Evolutionary conservation across 2,888 invertebrate species (phyloP).

Genomic region (Lampropteryx suffumata): DNA sequence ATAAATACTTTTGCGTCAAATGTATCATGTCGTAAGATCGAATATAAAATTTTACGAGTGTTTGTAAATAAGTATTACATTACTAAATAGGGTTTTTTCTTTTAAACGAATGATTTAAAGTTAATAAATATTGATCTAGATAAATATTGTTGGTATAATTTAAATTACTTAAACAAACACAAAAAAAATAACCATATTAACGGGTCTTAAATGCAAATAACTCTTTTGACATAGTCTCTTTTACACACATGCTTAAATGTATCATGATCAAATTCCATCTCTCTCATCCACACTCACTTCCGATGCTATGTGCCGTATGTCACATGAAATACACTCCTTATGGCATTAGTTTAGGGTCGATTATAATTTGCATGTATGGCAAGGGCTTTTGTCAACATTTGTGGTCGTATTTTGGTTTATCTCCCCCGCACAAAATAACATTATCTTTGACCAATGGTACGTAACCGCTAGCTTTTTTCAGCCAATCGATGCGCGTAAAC

Average conservation of each 20-base stretch:
- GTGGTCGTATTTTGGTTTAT: conserved; percentile 73
- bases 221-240: conserved; percentile 37
- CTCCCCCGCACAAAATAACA: conserved; percentile 76
- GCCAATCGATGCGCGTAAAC: conserved; percentile 66
- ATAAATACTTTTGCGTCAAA: not conserved
- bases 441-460: conserved; percentile 81
- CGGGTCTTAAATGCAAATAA: not conserved
- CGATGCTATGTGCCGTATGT: conserved; percentile 43
- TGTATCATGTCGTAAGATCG: too few relatives aligned
- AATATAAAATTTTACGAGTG: too few relatives aligned
- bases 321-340: conserved; percentile 37
- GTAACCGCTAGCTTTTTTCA: conserved; percentile 63
- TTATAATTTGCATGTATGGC: conserved; percentile 35
- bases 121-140: too few relatives aligned
- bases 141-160: too few relatives aligned
- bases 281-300: conserved; percentile 46
- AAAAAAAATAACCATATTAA: too few relatives aligned
- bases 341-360: conserved; percentile 32
- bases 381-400: conserved; percentile 68
- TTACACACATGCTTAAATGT: conserved; percentile 44
- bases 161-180: too few relatives aligned
- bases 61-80: too few relatives aligned
- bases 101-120: too few relatives aligned
- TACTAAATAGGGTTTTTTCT: too few relatives aligned
- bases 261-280: conserved; percentile 53